A percentile compares a stretch with the other conserved stretches of the same genome.
Evolutionary conservation across 2,797 vertebrate genomes (phyloP).

Genomic region (Pogonophryne albipinna): DNA sequence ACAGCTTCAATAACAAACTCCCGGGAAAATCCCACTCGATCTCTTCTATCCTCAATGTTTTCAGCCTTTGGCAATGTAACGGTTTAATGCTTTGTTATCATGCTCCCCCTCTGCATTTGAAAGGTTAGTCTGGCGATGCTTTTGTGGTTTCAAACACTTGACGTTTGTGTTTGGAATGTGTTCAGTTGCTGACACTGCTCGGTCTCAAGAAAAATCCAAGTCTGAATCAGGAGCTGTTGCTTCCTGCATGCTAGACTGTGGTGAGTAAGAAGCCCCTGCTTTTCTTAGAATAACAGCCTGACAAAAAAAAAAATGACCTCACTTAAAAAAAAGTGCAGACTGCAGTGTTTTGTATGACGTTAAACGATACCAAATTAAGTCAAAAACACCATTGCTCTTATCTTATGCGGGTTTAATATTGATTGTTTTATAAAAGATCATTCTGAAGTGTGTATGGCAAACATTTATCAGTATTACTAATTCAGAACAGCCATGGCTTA

Average conservation of each 20-base stretch:
- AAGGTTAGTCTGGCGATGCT: slow-evolving; percentile 52
- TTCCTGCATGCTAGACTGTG: slow-evolving; percentile 31
- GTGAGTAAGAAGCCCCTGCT: neutral
- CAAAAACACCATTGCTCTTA: neutral
- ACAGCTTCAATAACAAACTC: neutral
- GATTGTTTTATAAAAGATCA: neutral
- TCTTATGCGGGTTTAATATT: neutral
- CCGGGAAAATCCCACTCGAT: neutral
- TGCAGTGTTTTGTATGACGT: neutral
- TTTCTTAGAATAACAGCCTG: neutral
- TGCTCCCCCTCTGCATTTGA: slow-evolving; percentile 43
- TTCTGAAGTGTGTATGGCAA: neutral
- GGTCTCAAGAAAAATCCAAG: slow-evolving; percentile 15
- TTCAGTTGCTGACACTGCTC: slow-evolving; percentile 34
- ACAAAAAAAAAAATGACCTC: neutral
- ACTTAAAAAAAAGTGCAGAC: neutral
- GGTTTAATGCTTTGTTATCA: slow-evolving; percentile 25
- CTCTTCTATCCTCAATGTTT: neutral
- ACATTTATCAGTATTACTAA: slow-evolving; percentile 23
- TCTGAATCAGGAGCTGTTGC: slow-evolving; percentile 13
- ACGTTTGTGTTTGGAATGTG: slow-evolving; percentile 49
- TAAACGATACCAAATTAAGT: neutral
- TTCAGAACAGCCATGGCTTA: slow-evolving; percentile 28
- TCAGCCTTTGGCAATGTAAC: neutral
- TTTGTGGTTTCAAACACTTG: slow-evolving; percentile 37